Evolutionary conservation across 2,797 vertebrate species (phyloP).

Genomic region (Philypnodon macrostomus): DNA sequence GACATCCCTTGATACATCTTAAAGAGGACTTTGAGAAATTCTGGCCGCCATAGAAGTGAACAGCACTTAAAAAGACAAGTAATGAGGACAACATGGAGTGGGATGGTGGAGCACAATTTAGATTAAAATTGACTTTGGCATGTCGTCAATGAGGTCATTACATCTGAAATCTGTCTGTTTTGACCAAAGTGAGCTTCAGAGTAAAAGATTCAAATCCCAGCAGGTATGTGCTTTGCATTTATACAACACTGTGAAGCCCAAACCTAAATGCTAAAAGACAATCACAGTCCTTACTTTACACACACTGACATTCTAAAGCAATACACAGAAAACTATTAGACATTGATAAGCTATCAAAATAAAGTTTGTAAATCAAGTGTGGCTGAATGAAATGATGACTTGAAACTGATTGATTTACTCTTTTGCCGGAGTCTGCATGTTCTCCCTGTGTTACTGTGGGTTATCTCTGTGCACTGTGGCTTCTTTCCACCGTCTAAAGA

Average conservation of each 20-base stretch:
- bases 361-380: too few relatives aligned
- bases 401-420: too few relatives aligned
- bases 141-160: background rate
- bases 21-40: constrained; percentile 34
- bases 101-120: background rate
- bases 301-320: too few relatives aligned
- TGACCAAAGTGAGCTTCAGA: background rate
- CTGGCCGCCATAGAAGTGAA: constrained; percentile 18
- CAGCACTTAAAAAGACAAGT: constrained; percentile 28
- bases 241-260: background rate
- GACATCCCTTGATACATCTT: constrained; percentile 50
- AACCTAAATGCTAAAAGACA: too few relatives aligned
- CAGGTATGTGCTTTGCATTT: background rate
- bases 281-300: too few relatives aligned
- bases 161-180: constrained; percentile 4
- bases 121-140: background rate
- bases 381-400: too few relatives aligned
- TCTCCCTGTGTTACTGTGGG: too few relatives aligned
- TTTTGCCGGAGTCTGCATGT: too few relatives aligned
- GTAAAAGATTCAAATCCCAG: background rate
- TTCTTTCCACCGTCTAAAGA: too few relatives aligned
- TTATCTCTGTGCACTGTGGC: too few relatives aligned
- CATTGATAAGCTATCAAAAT: too few relatives aligned
- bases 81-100: constrained; percentile 25
- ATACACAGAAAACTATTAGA: too few relatives aligned